Conservation (phyloP, 2,113 vertebrate species). For the Gorsachius goisagi region DNA sequence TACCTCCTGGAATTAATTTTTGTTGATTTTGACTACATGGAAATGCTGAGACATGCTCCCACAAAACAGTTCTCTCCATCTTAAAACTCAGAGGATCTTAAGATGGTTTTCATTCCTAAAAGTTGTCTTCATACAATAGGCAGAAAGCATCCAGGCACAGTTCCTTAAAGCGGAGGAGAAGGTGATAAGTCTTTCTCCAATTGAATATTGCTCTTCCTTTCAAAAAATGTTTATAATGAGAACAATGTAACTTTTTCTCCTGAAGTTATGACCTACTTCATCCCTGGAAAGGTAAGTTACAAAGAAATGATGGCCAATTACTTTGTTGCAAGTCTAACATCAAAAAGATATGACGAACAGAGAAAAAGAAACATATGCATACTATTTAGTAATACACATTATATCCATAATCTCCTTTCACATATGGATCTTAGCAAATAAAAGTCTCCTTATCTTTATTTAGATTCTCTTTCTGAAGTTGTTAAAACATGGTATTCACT, state of each 20-base stretch:
- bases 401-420: not conserved
- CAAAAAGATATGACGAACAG: not conserved
- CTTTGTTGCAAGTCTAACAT: not conserved
- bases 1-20: not conserved
- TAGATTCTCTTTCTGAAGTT: not conserved
- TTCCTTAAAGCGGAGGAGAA: not conserved
- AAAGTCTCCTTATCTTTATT: not conserved
- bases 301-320: not conserved
- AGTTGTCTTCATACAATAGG: not conserved
- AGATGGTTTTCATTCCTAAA: not conserved
- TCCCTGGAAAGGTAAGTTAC: not conserved
- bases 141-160: not conserved
- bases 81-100: not conserved
- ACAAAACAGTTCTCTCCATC: not conserved
- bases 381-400: not conserved
- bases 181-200: not conserved
- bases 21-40: not conserved
- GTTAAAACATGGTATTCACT: not conserved
- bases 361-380: not conserved
- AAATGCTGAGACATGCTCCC: not conserved
- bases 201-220: not conserved
- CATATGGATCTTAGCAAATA: not conserved
- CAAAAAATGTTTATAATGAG: not conserved
- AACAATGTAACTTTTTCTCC: not conserved
- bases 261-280: not conserved